Conservation (phyloP, 1,140 invertebrate species). For the Cherax quadricarinatus region DNA sequence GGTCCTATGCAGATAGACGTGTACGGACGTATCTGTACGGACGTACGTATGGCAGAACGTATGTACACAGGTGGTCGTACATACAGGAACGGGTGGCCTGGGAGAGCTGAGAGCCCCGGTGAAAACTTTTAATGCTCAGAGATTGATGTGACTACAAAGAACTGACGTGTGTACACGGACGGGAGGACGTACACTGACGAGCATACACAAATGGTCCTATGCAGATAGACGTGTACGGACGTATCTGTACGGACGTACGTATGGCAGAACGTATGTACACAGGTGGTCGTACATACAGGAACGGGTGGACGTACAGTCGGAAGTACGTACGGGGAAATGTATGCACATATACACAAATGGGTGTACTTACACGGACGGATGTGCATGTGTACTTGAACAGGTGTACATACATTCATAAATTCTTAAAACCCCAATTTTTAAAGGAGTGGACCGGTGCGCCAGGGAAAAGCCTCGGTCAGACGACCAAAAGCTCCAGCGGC, state of each 20-base stretch:
- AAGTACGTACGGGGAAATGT: background rate
- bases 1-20: background rate
- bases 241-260: background rate
- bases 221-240: background rate
- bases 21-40: background rate
- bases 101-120: too few relatives aligned
- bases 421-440: too few relatives aligned
- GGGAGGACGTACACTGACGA: background rate
- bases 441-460: too few relatives aligned
- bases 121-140: too few relatives aligned
- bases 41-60: background rate
- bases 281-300: background rate
- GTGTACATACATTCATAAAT: too few relatives aligned
- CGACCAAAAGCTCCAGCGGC: too few relatives aligned
- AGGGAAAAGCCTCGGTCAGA: too few relatives aligned
- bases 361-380: background rate
- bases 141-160: too few relatives aligned
- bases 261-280: background rate
- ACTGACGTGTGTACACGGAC: too few relatives aligned
- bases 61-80: background rate
- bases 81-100: background rate
- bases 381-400: too few relatives aligned
- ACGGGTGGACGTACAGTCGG: background rate
- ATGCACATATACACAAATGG: background rate
- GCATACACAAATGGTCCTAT: background rate